These are phyloP conservation scores for Lagothrix lagotricha DNA, from an alignment of 2,797 vertebrate genomes.

Conservation along the genomic window DNA sequence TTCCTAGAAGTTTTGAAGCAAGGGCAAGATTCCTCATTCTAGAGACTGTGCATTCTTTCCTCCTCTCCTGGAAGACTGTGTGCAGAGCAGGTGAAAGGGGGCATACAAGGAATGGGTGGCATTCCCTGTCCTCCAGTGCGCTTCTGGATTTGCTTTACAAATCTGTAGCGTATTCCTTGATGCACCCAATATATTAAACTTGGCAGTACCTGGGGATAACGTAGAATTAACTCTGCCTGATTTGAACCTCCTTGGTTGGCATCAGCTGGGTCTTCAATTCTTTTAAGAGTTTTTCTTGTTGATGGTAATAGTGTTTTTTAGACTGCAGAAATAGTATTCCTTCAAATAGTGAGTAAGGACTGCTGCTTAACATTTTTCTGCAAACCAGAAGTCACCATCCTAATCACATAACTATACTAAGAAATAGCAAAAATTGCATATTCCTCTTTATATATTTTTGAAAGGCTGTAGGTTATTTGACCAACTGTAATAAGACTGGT, in stretches of 20 bases:
- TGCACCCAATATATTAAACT: not conserved
- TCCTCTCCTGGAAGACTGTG: not conserved
- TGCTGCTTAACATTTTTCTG: constrained; percentile 30
- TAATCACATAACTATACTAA: not conserved
- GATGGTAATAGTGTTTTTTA: constrained; percentile 12
- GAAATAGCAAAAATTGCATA: not conserved
- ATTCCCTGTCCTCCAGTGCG: not conserved
- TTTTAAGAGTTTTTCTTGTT: constrained; percentile 46
- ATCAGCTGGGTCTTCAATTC: constrained; percentile 16
- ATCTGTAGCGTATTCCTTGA: not conserved
- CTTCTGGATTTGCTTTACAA: not conserved
- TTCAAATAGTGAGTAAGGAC: constrained; percentile 1
- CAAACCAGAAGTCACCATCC: constrained; percentile 17
- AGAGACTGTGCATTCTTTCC: not conserved
- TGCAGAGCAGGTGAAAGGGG: not conserved
- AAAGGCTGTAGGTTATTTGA: not conserved
- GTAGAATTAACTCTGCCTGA: not conserved
- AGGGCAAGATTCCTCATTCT: not conserved
- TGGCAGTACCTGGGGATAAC: not conserved
- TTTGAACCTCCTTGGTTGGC: constrained; percentile 20
- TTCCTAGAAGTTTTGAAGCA: not conserved
- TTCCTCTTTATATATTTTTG: not conserved
- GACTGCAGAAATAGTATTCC: constrained; percentile 34
- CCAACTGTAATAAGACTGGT: not conserved
- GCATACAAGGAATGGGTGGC: not conserved